phyloP scores from a whole-genome alignment of 2,888 invertebrate species.

The Lacanobia wlatinum region DNA sequence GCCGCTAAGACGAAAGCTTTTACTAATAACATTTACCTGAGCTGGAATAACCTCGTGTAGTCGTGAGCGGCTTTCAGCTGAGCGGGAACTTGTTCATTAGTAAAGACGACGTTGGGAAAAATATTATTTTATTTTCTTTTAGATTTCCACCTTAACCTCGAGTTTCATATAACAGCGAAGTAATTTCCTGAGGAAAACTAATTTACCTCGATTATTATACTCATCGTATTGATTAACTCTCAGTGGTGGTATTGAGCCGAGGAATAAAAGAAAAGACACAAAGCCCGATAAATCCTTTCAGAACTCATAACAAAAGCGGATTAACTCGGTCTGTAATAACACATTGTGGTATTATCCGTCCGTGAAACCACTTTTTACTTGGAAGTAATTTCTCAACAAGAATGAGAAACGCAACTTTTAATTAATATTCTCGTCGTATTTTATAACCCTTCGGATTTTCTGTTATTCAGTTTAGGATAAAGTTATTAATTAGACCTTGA shows the following conservation, averaged over 20 bases:
- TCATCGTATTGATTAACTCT: conserved; percentile 64
- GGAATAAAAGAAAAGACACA: conserved; percentile 74
- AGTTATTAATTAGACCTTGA: conserved; percentile 43
- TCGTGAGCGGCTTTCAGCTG: conserved; percentile 33
- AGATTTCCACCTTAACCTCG: not conserved
- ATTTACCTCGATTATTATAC: conserved; percentile 43
- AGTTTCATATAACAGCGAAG: not conserved
- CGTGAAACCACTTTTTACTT: conserved; percentile 74
- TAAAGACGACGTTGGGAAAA: conserved; percentile 9
- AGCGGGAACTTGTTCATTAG: conserved; percentile 40
- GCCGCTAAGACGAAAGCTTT: conserved; percentile 70
- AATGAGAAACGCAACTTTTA: conserved; percentile 68
- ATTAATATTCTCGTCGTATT: conserved; percentile 70
- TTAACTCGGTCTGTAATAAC: conserved; percentile 82
- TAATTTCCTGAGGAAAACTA: conserved; percentile 23
- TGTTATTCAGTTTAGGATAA: conserved; percentile 56
- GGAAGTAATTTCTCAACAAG: conserved; percentile 70
- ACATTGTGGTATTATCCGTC: conserved; percentile 76
- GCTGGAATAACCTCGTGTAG: conserved; percentile 38
- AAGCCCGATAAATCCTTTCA: conserved; percentile 79
- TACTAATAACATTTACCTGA: conserved; percentile 67
- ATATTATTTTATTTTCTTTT: not conserved
- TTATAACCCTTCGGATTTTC: conserved; percentile 56
- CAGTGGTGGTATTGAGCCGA: conserved; percentile 71
- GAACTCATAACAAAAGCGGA: conserved; percentile 84